Evolutionary conservation across 1,140 invertebrate species (phyloP), one percentile per base, ranked within the genome.

Genomic region (Delia radicum): DNA sequence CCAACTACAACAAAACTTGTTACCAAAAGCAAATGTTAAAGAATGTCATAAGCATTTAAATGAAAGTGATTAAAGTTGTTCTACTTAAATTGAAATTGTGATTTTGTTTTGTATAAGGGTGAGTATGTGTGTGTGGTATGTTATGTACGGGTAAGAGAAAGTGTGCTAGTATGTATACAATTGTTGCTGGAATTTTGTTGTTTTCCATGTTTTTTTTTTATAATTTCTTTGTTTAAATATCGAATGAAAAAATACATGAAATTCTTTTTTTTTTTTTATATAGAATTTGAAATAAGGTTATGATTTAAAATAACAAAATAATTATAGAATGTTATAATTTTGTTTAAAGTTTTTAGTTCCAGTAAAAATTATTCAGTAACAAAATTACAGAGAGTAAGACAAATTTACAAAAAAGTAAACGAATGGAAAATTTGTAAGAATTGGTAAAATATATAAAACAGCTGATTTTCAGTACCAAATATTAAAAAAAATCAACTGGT

Each of bases 41-140:
- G 65, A 69, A 69, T 69, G 65, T 69, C 65, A 69, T 69, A 69
- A 69, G 65, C 31, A 69, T 69, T 69, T 33, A 69, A 69, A 69
- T 69, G 65, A 69, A 69, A 33, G 65, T 33, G 65, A 69, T 69
- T 33, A 69, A 69, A 31, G 65, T 69, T 69, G 65, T 33, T 24
- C 65, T 69, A 69, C 65, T 69, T 69, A 69, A 33, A 69, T 33
- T 33, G 65, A 33, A 69, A 69, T 37, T 67, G 27, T 67, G 63
- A 31, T 28, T 67, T 28, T 24, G 12, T 42, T 10, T 42, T 42
- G 37, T 42, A 12, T 10, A 13, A 15, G 6, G 7, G 3, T 42
- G 37, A 42, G 37, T 42, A 15, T 42, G 10, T 42, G 10, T 42
- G 33, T 33, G 7, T 33, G 33, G 7, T 33, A 10, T 7, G 7